These are phyloP conservation scores for Xestia sexstrigata DNA, from an alignment of 2,888 invertebrate species.

Conservation along the genomic window DNA sequence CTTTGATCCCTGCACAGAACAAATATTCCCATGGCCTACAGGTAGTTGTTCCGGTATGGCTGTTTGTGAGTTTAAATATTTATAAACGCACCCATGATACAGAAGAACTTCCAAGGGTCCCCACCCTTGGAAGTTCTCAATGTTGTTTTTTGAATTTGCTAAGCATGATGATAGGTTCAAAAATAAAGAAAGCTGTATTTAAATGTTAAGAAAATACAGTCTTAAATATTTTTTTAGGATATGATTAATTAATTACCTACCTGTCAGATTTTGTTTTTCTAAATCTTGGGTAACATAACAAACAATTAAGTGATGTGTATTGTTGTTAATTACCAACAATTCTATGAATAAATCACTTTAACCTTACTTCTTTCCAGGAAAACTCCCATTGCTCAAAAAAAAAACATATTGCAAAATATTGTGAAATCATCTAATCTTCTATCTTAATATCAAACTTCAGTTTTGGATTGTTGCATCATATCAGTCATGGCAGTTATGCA, in stretches of 20 bases:
- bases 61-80: too few relatives aligned
- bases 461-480: background rate
- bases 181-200: too few relatives aligned
- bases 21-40: too few relatives aligned
- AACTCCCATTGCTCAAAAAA: background rate
- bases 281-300: too few relatives aligned
- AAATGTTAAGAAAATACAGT: background rate
- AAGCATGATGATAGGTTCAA: too few relatives aligned
- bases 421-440: conserved; percentile 35
- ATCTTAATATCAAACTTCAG: background rate
- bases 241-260: background rate
- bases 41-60: too few relatives aligned
- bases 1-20: too few relatives aligned
- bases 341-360: background rate
- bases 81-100: too few relatives aligned
- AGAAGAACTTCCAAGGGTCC: too few relatives aligned
- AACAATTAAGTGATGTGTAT: background rate
- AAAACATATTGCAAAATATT: conserved; percentile 43
- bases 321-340: background rate
- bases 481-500: background rate
- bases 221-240: too few relatives aligned
- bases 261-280: background rate
- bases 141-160: too few relatives aligned
- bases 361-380: background rate
- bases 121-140: too few relatives aligned